Evolutionary conservation across 2,113 vertebrate species (phyloP).

Genomic region (Alouatta palliata): DNA sequence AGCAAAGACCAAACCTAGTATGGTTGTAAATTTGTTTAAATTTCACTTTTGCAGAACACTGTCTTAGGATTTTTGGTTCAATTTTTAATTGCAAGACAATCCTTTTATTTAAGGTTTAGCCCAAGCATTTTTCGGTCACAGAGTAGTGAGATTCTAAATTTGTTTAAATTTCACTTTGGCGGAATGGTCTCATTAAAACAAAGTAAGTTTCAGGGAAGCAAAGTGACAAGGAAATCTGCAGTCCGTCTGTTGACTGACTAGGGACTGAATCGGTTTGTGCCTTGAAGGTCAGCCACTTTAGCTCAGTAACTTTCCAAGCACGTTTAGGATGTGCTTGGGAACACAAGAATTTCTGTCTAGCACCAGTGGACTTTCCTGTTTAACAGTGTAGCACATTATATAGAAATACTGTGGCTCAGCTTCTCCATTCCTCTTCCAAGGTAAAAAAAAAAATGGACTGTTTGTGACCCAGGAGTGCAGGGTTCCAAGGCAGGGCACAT

Average conservation of each 20-base stretch:
- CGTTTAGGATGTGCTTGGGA: neutral
- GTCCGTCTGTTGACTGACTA: neutral
- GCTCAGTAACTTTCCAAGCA: slow-evolving; percentile 69
- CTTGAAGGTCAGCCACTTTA: neutral
- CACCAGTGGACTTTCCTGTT: slow-evolving; percentile 35
- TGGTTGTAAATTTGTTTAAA: slow-evolving; percentile 39
- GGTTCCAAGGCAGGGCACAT: neutral
- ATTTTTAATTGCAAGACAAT: neutral
- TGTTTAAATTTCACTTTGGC: slow-evolving; percentile 62
- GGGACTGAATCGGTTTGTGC: neutral
- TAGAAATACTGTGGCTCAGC: neutral
- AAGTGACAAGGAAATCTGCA: neutral
- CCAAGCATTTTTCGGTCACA: neutral
- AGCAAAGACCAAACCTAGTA: neutral
- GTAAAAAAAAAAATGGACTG: neutral
- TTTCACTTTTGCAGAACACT: slow-evolving; percentile 52
- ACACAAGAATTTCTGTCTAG: slow-evolving; percentile 44
- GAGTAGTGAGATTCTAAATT: neutral
- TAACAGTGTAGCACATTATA: neutral
- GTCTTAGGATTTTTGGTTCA: neutral
- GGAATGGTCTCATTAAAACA: slow-evolving; percentile 21
- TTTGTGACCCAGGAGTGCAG: neutral
- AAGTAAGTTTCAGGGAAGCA: neutral
- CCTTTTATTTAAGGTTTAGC: neutral
- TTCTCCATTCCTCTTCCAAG: neutral